Base-by-base conservation (phyloP, 2,113 vertebrate genomes). In the Salvelinus fontinalis region DNA sequence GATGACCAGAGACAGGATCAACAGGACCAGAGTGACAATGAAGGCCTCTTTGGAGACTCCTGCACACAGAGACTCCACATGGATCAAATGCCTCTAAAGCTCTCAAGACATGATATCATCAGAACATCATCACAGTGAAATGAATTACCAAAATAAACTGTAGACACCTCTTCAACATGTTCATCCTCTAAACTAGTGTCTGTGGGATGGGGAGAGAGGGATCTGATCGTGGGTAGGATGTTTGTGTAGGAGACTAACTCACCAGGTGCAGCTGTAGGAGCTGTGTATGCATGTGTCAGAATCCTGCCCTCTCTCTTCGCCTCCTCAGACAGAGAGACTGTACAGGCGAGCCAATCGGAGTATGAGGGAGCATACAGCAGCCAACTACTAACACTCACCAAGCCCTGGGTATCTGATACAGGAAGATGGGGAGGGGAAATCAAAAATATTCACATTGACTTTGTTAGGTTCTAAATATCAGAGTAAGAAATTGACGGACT, bases 281-380 rank as follows among this genome's bases (percentile, higher is more conserved):
- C 12, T 54, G 16, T 54, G 51, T 12, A 16, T 16, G 3, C 2
- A 2, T 24, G 20, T 31, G 70, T 27, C 24, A 24, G 27, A 22
- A 78, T 22, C 24, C 76, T 72, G 12, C 70, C 24, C 76, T 78
- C 62, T 16, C 13, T 73, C 60, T 18, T 67, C 44, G 26, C 48
- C 69, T 65, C 14, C 48, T 57, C 60, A 73, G 70, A 67, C 20
- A 73, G 71, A 73, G 27, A 65, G 26, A 78, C 70, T 72, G 60
- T 71, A 34, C 76, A 78, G 76, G 76, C 73, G 60, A 78, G 70
- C 76, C 76, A 78, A 39, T 72, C 49, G 24, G 76, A 78, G 54
- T 67, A 49, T 16, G 62, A 78, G 20, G 70, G 20, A 39, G 70
- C 73, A 27, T 34, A 22, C 48, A 78, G 62, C 27, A 73, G 26